Base-by-base conservation (phyloP, 2,797 vertebrate genomes). In the Scomberomorus guttatus region DNA sequence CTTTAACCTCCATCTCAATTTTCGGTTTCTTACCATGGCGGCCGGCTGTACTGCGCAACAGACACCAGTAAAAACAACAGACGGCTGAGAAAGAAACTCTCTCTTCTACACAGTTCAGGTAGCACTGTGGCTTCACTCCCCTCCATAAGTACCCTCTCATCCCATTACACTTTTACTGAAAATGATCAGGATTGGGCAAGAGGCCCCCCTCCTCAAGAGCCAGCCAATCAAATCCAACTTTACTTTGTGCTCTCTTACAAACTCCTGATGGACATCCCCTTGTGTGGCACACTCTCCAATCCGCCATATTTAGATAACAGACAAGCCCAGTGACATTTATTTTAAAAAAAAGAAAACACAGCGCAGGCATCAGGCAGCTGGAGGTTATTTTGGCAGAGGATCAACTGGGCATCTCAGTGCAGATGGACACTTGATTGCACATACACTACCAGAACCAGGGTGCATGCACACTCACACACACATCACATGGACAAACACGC, bases 251-350 rank as follows among this genome's bases (percentile, higher is more conserved):
- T 46, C 52, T 71, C 71, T 78, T 65, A 72, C 77, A 87, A 67
- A 79, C 75, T 79, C 69, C 67, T 77, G 85, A 89, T 79, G 87
- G 86, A 89, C 89, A 79, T 58, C 87, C 90, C 89, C 90, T 73
- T 85, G 77, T 89, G 77, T 63, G 61, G 58, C 79, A 61, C 83
- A 50, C 74, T 63, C 39, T 79, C 78, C 68, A 72, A 75, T 85
- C 86, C 70, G 68, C 95, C 95, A 94, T 89, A 91, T 94, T 95
- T 95, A 95, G 93, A 93, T 77, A 86, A 92, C 90, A 91, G 92
- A 88, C 88, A 91, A 87, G 87, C 89, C 81, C 81, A 56, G 65
- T 94, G 93, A 89, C 90, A 93, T 93, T 91, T 85, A 91, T 85
- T 60, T 22, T 25, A 76, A 87, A 82, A 82, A 88, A 79, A 81